Evolutionary conservation across 2,113 vertebrate species (phyloP), one percentile per base, ranked within the genome.

Genomic region (Notechis scutatus): DNA sequence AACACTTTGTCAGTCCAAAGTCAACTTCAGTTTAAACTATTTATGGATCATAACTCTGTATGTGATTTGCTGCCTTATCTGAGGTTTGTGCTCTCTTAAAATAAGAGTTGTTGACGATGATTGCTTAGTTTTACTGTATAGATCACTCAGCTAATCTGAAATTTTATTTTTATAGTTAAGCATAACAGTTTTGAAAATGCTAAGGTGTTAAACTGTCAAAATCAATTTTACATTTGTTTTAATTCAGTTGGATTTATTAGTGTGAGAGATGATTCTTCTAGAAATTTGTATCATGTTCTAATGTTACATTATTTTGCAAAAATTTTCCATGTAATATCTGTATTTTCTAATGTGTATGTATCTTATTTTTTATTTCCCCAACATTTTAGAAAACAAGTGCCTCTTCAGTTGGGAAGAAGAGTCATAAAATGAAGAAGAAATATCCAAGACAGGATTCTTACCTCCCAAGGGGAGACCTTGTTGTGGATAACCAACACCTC

Each of bases 391-490:
- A 56, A 69, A 88, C 23, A 88, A 52, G 59, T 74, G 54, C n/a
- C 3, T 42, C 47, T 54, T 64, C 2, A 69, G 42, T 23, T 29
- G 23, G 47, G 34, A 56, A 47, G 20, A 45, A 87, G n/a, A 7
- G 54, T 89, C 42, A 56, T 18, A 54, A 42, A 26, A 45, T 3
- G 10, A 24, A 39, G 2, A 26, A 85, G 52, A 61, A 14, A 24
- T 59, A 39, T 45, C 29, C 56, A 42, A 18, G 9, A 4, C 55
- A 12, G 23, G 34, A 18, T 1, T 42, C 91, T 92, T 55, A 92
- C 91, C 91, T 92, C 69, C 93, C 47, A 93, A 42, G 91, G 91
- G 74, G 29, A 89, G 55, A 34, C n/a, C 90, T 54, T 23, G 23
- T 4, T 64, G 93, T 3, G 55, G 88, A 39, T 92, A 93, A 39